Conservation (phyloP, 2,113 vertebrate genomes). For the Anarrhichthys ocellatus region DNA sequence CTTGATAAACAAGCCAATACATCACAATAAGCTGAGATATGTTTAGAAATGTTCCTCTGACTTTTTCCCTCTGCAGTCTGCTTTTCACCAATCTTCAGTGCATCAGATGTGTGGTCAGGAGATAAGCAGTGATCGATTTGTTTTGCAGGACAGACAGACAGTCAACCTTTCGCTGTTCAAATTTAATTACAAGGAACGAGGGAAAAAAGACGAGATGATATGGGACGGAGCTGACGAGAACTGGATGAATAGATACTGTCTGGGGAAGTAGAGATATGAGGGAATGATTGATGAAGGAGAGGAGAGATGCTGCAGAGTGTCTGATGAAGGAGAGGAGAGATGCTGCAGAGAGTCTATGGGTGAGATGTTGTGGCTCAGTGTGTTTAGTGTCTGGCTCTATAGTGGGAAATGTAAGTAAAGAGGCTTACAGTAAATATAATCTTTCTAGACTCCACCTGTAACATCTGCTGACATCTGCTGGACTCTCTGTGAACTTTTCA, state of each 20-base stretch:
- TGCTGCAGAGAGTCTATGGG: background rate
- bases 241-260: constrained; percentile 19
- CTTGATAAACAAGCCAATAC: constrained; percentile 5
- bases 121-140: constrained; percentile 78
- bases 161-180: constrained; percentile 66
- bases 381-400: background rate
- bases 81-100: background rate
- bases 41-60: constrained; percentile 20
- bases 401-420: background rate
- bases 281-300: constrained; percentile 10
- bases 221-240: constrained; percentile 20
- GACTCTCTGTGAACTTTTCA: constrained; percentile 36
- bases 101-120: constrained; percentile 46
- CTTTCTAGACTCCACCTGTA: background rate
- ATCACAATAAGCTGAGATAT: background rate
- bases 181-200: constrained; percentile 67
- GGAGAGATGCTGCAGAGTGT: background rate
- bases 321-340: constrained; percentile 5
- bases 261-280: constrained; percentile 13
- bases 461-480: constrained; percentile 76
- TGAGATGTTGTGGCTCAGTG: background rate
- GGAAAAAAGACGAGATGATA: constrained; percentile 46
- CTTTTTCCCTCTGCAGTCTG: constrained; percentile 19
- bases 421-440: background rate
- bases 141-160: constrained; percentile 65